Evolutionary conservation across 2,888 invertebrate species (phyloP), one percentile per base, ranked within the genome.

Genomic region (Eucriotettix oculatus): DNA sequence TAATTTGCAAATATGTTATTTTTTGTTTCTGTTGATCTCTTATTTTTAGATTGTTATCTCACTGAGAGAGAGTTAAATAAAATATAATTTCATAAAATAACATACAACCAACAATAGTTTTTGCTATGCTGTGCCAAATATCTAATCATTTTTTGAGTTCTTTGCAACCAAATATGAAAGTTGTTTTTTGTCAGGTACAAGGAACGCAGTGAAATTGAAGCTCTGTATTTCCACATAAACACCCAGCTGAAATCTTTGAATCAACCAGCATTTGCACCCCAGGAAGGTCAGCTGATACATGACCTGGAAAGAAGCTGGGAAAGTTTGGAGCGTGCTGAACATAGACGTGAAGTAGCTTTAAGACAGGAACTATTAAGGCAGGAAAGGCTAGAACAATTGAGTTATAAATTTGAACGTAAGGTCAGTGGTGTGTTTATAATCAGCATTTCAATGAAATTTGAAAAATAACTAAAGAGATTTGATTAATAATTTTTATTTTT

Each of bases 241-340:
- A 95, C 96, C 0, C 86, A 92, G 73, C 79, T 96, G 67, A 97
- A 96, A 74, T 91, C 95, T n/a, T 76, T 97, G 65, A 87, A 92
- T 65, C 92, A 92, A 66, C 90, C 90, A 16, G 81, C 86, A 16
- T 94, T 90, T 74, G 81, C 80, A 10, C 92, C 93, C 0, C 83
- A 86, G 44, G 93, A 95, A 69, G 95, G 97, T 0, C 88, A 91
- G 72, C 78, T 92, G 68, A 87, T 98, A 1, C 92, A 96, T 69
- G 97, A 98, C 74, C 85, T 99, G 68, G 96, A 99, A 76, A 81
- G 90, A 61, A 90, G 92, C 42, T 99, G 99, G 99, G 87, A 90
- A 68, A 78, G 82, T 61, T 77, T 99, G 58, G 97, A 99, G 74
- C 85, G 86, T 65, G 91, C 96, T 0, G 98, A 99, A 73, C 95